phyloP scores from a whole-genome alignment of 2,113 vertebrate species.

The Macquaria ambigua region DNA sequence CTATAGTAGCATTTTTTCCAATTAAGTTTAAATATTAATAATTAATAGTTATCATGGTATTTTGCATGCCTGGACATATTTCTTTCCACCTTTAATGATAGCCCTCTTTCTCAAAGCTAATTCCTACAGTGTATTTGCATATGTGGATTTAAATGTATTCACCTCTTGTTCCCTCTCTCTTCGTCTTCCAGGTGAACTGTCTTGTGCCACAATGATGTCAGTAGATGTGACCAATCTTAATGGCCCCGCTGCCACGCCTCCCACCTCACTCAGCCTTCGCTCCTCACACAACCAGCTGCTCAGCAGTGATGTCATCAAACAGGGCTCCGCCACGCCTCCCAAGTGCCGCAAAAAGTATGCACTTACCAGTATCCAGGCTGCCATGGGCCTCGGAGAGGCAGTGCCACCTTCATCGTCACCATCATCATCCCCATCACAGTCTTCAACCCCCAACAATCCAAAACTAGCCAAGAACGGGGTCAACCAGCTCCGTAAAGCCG shows the following conservation, averaged over 20 bases:
- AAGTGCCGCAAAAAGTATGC: conserved; percentile 98
- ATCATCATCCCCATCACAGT: conserved; percentile 67
- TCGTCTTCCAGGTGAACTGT: conserved; percentile 80
- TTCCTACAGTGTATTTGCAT: background rate
- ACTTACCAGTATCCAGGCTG: conserved; percentile 93
- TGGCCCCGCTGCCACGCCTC: conserved; percentile 88
- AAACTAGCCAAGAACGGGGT: conserved; percentile 96
- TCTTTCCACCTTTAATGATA: background rate
- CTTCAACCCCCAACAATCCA: conserved; percentile 86
- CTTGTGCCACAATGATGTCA: conserved; percentile 87
- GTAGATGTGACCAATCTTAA: conserved; percentile 92
- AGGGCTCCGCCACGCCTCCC: conserved; percentile 90
- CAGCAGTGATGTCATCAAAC: conserved; percentile 89
- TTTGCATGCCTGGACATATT: background rate
- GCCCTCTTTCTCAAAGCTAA: background rate
- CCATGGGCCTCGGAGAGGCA: conserved; percentile 93
- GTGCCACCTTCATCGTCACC: conserved; percentile 70
- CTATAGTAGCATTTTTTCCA: background rate
- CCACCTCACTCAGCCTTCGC: conserved; percentile 92
- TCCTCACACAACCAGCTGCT: conserved; percentile 96
- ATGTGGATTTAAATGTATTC: background rate
- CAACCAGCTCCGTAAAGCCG: conserved; percentile 96
- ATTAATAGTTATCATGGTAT: background rate
- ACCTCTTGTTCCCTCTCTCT: background rate
- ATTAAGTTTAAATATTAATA: background rate